Evolutionary conservation across 2,113 vertebrate genomes (phyloP).

Genomic region (Epinephelus cyanopodus): DNA sequence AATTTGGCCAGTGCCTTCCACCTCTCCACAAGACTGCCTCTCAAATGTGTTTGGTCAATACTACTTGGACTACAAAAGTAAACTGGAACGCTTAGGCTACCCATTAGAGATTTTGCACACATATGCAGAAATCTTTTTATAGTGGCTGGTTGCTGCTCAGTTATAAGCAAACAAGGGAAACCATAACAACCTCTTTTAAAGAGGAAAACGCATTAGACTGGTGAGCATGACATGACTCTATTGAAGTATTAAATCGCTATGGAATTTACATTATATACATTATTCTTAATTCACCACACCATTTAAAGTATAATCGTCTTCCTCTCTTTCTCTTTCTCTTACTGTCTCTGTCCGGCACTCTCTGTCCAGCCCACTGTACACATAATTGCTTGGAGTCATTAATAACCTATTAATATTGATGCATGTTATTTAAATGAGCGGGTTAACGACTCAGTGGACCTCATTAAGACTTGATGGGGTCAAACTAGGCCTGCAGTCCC

Average conservation of each 20-base stretch:
- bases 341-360: conserved; percentile 14
- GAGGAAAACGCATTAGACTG: not conserved
- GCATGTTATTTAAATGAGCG: conserved; percentile 74
- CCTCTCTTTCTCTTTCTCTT: conserved; percentile 3
- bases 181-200: not conserved
- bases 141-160: not conserved
- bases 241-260: not conserved
- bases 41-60: no score
- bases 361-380: conserved; percentile 45
- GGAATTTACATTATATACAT: not conserved
- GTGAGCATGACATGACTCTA: not conserved
- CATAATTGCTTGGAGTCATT: conserved; percentile 71
- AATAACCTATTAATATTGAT: conserved; percentile 82
- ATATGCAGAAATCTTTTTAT: no score
- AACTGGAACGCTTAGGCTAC: no score
- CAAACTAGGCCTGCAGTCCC: conserved; percentile 63
- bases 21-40: no score
- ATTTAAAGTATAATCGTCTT: conserved; percentile 1
- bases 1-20: no score
- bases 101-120: no score
- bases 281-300: not conserved
- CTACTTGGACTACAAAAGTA: no score
- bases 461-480: conserved; percentile 79
- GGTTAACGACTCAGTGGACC: conserved; percentile 71
- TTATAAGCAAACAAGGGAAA: not conserved